A percentile compares a stretch with the other conserved stretches of the same genome.
Evolutionary conservation across 2,888 invertebrate species (phyloP).

Genomic region (Drosophila subquinaria): DNA sequence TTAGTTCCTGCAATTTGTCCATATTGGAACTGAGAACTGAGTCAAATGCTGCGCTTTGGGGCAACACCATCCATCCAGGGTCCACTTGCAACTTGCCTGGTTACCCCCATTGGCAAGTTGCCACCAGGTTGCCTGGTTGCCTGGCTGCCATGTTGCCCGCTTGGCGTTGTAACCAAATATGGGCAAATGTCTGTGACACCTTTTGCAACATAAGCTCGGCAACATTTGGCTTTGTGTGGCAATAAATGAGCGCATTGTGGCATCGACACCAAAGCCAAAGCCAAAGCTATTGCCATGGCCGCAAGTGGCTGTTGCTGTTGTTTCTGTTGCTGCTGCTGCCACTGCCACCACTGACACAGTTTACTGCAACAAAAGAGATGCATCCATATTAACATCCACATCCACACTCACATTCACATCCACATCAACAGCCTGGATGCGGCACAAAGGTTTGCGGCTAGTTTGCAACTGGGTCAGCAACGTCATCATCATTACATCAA

Average conservation of each 20-base stretch:
- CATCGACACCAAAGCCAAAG: slow-evolving; percentile 43
- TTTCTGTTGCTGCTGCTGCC: neutral
- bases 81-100: slow-evolving; percentile 29
- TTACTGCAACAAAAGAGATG: slow-evolving; percentile 62
- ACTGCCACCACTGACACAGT: slow-evolving; percentile 59
- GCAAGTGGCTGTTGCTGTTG: slow-evolving; percentile 1
- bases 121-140: neutral
- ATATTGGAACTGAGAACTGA: slow-evolving; percentile 59
- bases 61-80: slow-evolving; percentile 24
- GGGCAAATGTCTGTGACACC: slow-evolving; percentile 64
- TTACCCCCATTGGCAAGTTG: slow-evolving; percentile 11
- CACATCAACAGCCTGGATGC: slow-evolving; percentile 50
- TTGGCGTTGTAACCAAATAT: slow-evolving; percentile 72
- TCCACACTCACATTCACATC: neutral
- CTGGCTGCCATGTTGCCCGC: slow-evolving; percentile 15
- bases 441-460: slow-evolving; percentile 63
- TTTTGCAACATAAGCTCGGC: slow-evolving; percentile 49
- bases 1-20: slow-evolving; percentile 75
- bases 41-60: slow-evolving; percentile 39
- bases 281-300: slow-evolving; percentile 15
- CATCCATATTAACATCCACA: slow-evolving; percentile 21
- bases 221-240: slow-evolving; percentile 54
- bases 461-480: slow-evolving; percentile 67
- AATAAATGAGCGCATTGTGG: slow-evolving; percentile 47
- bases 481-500: slow-evolving; percentile 66